A percentile compares a stretch with the other conserved stretches of the same genome.
phyloP scores from a whole-genome alignment of 2,797 vertebrate species.

The Hydrophis major region DNA sequence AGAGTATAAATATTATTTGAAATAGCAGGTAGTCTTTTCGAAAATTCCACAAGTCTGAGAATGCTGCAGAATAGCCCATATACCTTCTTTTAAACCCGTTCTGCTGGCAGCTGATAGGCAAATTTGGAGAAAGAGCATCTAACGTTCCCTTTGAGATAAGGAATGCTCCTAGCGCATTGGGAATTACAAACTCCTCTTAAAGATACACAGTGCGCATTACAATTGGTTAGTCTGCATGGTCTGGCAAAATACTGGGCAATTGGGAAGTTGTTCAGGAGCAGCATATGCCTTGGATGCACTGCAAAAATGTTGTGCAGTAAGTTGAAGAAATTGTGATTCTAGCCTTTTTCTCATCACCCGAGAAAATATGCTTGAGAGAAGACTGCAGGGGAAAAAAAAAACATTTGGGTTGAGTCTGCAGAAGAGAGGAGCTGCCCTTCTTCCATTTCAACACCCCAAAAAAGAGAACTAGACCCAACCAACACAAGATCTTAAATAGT shows the following conservation, averaged over 20 bases:
- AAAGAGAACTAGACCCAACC: neutral
- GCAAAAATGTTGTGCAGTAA: neutral
- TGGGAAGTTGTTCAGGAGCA: neutral
- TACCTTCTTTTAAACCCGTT: neutral
- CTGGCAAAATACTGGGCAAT: neutral
- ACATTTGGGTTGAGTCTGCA: neutral
- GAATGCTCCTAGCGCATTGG: neutral
- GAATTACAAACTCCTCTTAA: neutral
- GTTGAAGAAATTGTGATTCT: neutral
- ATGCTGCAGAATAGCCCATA: neutral
- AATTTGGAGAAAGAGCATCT: neutral
- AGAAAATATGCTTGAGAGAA: neutral
- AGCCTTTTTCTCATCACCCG: neutral
- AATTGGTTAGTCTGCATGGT: neutral
- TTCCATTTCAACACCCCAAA: too few relatives aligned
- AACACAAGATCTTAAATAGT: neutral
- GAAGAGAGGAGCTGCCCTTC: neutral
- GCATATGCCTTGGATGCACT: neutral
- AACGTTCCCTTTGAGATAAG: conserved; percentile 20
- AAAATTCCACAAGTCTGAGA: neutral
- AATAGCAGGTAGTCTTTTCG: neutral
- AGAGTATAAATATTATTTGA: neutral
- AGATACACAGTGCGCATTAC: neutral
- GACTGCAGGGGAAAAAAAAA: too few relatives aligned
- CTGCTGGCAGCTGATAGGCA: conserved; percentile 18